Base-by-base conservation (phyloP, 2,797 vertebrate genomes). In the Alca torda region DNA sequence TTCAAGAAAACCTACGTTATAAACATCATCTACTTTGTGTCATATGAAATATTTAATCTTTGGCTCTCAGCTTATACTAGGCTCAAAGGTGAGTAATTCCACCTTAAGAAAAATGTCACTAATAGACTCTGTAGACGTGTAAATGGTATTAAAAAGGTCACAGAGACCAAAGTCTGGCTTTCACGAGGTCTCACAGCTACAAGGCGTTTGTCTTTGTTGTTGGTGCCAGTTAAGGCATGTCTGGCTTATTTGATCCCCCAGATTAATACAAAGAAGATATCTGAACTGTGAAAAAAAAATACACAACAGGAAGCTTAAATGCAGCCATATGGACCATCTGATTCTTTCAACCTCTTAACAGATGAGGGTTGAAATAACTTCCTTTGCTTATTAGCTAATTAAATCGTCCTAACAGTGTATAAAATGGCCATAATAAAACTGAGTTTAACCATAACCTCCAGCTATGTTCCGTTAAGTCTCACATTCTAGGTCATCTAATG, bases 371-470 rank as follows among this genome's bases (percentile, higher is more conserved):
- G 95, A 96, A 97, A 97, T 97, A 96, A 97, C 97, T 97, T 96
- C 96, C 96, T 97, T 96, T 95, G 95, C 95, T 97, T 97, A 96
- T 97, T 97, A 97, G 95, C 95, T 97, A 97, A 97, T 97, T 97
- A 97, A 97, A 97, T 96, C 57, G 21, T 95, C 94, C 89, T 95
- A 94, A 95, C 95, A 97, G 92, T 80, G 74, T 97, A 97, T 95
- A 93, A 97, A 98, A 97, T 93, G 46, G 74, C 96, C 87, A 84
- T 90, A 91, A 97, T 95, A 97, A 97, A 97, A 97, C 41, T 82
- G 93, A 98, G 86, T 96, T 96, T 96, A 97, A 95, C 93, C 95
- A 96, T 97, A 97, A 97, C 97, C 95, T 96, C 95, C 91, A 97
- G 97, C 96, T 89, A 92, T 95, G 74, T 95, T 97, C 86, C 93